Evolutionary conservation across 1,140 invertebrate species (phyloP).

Genomic region (Amyelois transitella): DNA sequence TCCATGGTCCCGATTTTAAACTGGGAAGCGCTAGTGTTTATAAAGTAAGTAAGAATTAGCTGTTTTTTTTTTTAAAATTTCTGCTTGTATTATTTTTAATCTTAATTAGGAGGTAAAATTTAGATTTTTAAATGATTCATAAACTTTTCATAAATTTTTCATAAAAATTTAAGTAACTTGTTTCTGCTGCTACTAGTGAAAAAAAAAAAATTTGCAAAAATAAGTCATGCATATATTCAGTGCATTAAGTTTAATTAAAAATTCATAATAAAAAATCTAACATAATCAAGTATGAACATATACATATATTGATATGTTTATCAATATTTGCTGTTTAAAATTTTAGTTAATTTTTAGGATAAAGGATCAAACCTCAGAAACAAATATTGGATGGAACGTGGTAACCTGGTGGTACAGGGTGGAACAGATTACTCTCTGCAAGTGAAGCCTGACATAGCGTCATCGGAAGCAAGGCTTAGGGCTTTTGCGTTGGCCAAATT

Average conservation of each 20-base stretch:
- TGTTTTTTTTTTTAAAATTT: too few relatives aligned
- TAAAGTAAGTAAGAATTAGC: slow-evolving; percentile 53
- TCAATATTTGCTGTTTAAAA: neutral
- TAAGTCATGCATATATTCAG: too few relatives aligned
- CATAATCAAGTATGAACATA: neutral
- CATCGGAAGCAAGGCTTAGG: slow-evolving; percentile 76
- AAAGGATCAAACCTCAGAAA: slow-evolving; percentile 79
- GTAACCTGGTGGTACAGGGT: slow-evolving; percentile 82
- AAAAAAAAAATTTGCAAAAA: too few relatives aligned
- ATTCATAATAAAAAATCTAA: neutral
- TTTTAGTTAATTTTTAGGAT: slow-evolving; percentile 68
- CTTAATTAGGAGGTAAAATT: too few relatives aligned
- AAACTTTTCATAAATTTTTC: too few relatives aligned
- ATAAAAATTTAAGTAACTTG: too few relatives aligned
- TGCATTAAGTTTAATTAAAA: neutral
- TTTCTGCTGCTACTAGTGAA: too few relatives aligned
- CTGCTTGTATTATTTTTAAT: too few relatives aligned
- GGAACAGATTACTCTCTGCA: slow-evolving; percentile 78
- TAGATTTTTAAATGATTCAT: neutral
- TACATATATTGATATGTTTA: neutral
- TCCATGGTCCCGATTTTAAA: slow-evolving; percentile 80
- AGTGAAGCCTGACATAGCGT: slow-evolving; percentile 65
- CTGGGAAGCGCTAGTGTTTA: slow-evolving; percentile 74
- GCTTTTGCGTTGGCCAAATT: slow-evolving; percentile 82
- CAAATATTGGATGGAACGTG: slow-evolving; percentile 83